Base-by-base conservation (phyloP, 2,888 invertebrate genomes). In the Elegia similella region DNA sequence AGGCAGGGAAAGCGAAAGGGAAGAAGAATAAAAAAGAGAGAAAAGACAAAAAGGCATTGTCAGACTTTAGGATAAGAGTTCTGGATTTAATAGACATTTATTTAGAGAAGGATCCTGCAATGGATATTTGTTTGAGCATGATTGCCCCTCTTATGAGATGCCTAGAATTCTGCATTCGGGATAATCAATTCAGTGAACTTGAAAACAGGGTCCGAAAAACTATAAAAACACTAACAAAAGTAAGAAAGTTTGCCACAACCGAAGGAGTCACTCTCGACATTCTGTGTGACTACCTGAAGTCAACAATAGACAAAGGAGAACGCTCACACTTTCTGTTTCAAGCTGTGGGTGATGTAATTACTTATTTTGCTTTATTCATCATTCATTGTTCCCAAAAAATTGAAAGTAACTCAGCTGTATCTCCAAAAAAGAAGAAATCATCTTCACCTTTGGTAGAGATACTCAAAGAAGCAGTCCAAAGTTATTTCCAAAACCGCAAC, bases 51-150 rank as follows among this genome's bases (percentile, higher is more conserved):
- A 94, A 95, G 69, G 85, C 93, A 1, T 76, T 95, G 7, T 95
- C 94, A 55, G 95, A 96, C 77, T 96, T 96, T 69, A 91, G 95
- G 62, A 93, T 95, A 42, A 92, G 95, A 62, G 95, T 94, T n/a
- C 87, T 96, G 42, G 96, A 96, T 86, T 85, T 96, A 52, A 87
- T 96, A 13, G 95, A 95, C 68, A 94, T 94, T 64, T 96, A 95
- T 75, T 76, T 96, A 42, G 94, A 95, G 66, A 94, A 94, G 17
- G 93, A 92, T 53, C 95, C 95, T 0, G 92, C 94, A 0, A 93
- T 96, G 93, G 91, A 94, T 42, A 85, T 95, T 29, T 93, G 94
- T 58, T 81, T 96, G 46, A 94, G 95, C 67, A 94, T 96, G 84
- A 93, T 96, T 68, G 85, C 94, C 7, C 94, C 95, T 0, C 80